Percentiles rank a stretch among this genome's conserved stretches.
Conservation (phyloP, 2,113 vertebrate species). For the Chaetodon trifascialis region DNA sequence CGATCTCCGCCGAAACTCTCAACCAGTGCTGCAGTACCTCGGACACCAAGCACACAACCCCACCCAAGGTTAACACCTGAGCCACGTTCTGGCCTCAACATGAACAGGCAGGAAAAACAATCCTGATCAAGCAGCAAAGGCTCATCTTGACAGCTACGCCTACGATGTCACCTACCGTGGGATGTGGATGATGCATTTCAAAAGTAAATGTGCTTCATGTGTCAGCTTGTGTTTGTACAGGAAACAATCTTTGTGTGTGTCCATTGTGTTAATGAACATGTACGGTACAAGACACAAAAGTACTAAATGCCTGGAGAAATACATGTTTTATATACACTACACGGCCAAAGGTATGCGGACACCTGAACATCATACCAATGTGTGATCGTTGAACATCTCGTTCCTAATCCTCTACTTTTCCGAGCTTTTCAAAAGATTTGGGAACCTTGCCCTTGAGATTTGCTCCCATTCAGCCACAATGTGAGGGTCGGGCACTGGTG, state of each 20-base stretch:
- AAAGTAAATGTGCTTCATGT: slow-evolving; percentile 24
- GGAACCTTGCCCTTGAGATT: neutral
- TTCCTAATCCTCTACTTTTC: neutral
- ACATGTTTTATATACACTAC: neutral
- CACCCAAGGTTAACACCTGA: slow-evolving; percentile 43
- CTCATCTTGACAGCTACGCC: neutral
- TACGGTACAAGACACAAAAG: neutral
- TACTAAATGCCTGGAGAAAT: slow-evolving; percentile 1
- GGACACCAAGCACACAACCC: slow-evolving; percentile 32
- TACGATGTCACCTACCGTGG: neutral
- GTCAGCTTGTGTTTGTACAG: slow-evolving; percentile 48
- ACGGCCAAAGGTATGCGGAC: neutral
- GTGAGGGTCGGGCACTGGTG: neutral
- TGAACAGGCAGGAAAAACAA: neutral
- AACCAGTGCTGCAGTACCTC: slow-evolving; percentile 51
- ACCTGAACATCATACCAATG: neutral
- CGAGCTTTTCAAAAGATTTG: neutral
- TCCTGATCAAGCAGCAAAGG: neutral
- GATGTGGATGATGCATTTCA: slow-evolving; percentile 1
- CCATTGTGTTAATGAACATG: neutral
- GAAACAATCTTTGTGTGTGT: neutral
- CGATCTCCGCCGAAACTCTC: slow-evolving; percentile 56
- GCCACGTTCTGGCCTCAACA: too few species aligned
- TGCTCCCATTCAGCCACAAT: neutral
- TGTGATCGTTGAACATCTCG: neutral